Conservation (phyloP, 1,140 invertebrate genomes). For the Drosophila pachea region DNA sequence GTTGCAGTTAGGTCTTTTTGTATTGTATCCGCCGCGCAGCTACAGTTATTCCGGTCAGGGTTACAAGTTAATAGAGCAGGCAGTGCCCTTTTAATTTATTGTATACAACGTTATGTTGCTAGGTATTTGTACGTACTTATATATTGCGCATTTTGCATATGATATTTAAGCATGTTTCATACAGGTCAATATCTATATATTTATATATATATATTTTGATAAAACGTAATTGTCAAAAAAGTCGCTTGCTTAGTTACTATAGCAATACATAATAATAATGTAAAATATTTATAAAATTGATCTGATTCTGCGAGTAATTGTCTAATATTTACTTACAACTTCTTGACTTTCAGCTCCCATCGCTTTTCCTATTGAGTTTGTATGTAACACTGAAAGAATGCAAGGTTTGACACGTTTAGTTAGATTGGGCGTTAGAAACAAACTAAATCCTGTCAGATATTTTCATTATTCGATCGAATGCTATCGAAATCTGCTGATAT, state of each 20-base stretch:
- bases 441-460: slow-evolving; percentile 30
- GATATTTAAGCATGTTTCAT: slow-evolving; percentile 46
- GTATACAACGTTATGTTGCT: slow-evolving; percentile 11
- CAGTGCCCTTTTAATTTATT: slow-evolving; percentile 58
- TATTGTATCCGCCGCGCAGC: slow-evolving; percentile 83
- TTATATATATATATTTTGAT: slow-evolving; percentile 48
- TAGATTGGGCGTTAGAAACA: slow-evolving; percentile 20
- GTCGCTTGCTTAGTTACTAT: slow-evolving; percentile 59
- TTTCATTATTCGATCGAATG: background rate
- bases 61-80: slow-evolving; percentile 72
- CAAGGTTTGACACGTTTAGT: slow-evolving; percentile 7
- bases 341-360: slow-evolving; percentile 27
- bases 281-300: slow-evolving; percentile 57
- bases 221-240: slow-evolving; percentile 41
- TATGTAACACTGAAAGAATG: background rate
- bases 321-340: slow-evolving; percentile 44
- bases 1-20: slow-evolving; percentile 85
- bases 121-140: slow-evolving; percentile 38
- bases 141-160: slow-evolving; percentile 46
- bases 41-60: slow-evolving; percentile 71
- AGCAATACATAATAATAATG: slow-evolving; percentile 52
- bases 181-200: slow-evolving; percentile 54
- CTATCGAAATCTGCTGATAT: slow-evolving; percentile 22
- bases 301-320: slow-evolving; percentile 6
- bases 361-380: slow-evolving; percentile 19